Percentiles rank a stretch among this genome's conserved stretches.
phyloP scores from a whole-genome alignment of 1,140 invertebrate species.

The Antheraea pernyi region DNA sequence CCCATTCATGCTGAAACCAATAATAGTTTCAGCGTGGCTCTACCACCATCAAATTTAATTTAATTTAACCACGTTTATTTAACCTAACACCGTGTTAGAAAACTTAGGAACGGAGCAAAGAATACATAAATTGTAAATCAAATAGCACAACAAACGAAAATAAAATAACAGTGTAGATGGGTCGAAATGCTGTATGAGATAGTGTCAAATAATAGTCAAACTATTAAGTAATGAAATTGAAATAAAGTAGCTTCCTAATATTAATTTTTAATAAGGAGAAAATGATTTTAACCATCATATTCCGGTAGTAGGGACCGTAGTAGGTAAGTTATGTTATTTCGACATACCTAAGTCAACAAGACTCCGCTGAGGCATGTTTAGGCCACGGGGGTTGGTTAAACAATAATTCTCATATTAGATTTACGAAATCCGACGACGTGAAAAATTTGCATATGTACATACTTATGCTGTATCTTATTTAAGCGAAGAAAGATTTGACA shows the following conservation, averaged over 20 bases:
- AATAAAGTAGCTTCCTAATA: background rate
- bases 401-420: slow-evolving; percentile 41
- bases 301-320: slow-evolving; percentile 6
- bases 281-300: background rate
- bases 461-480: background rate
- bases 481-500: background rate
- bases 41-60: no score
- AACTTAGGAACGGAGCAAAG: no score
- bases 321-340: slow-evolving; percentile 28
- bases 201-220: no score
- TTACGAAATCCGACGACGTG: slow-evolving; percentile 17
- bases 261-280: background rate
- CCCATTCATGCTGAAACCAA: no score
- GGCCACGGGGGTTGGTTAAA: slow-evolving; percentile 28
- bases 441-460: slow-evolving; percentile 26
- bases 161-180: no score
- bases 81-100: no score
- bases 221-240: no score
- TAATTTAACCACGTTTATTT: no score
- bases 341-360: slow-evolving; percentile 37
- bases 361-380: slow-evolving; percentile 20
- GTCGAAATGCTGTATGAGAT: no score
- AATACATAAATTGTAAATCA: no score
- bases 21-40: no score
- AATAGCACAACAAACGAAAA: no score